Conservation (phyloP, 1,140 invertebrate genomes). For the Episyrphus balteatus region DNA sequence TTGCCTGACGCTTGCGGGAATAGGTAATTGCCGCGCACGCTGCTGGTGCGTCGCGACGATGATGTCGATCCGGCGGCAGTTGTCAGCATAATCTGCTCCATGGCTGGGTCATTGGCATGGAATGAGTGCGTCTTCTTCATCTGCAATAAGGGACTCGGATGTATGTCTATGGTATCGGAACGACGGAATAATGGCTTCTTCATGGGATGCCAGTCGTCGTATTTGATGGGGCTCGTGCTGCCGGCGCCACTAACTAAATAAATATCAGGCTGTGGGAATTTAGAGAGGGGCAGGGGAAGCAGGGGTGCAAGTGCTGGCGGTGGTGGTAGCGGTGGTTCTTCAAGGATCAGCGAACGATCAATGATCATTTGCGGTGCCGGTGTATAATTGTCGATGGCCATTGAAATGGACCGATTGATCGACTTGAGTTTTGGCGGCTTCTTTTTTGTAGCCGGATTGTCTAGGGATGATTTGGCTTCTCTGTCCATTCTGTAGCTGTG, state of each 20-base stretch:
- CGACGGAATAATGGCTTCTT: conserved; percentile 34
- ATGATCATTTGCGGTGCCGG: conserved; percentile 12
- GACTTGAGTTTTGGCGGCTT: conserved; percentile 36
- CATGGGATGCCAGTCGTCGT: conserved; percentile 28
- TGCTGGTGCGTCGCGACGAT: conserved; percentile 32
- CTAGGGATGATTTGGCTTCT: conserved; percentile 24
- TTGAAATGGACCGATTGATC: conserved; percentile 33
- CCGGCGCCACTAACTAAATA: conserved; percentile 35
- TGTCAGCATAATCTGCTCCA: conserved; percentile 25
- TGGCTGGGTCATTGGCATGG: conserved; percentile 33
- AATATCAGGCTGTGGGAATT: conserved; percentile 28
- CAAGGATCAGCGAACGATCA: conserved; percentile 25
- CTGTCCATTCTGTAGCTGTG: conserved; percentile 1
- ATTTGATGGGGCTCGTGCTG: conserved; percentile 33
- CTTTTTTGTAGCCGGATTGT: conserved; percentile 34
- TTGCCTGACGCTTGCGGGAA: conserved; percentile 23
- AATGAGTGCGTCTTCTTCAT: conserved; percentile 38
- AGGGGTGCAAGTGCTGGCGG: conserved; percentile 22
- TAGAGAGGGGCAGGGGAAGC: conserved; percentile 1
- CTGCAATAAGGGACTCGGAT: conserved; percentile 36
- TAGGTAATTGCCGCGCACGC: conserved; percentile 30
- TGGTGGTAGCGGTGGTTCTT: conserved; percentile 32
- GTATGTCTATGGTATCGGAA: conserved; percentile 35
- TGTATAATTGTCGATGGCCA: conserved; percentile 36
- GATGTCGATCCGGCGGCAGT: conserved; percentile 21